phyloP scores from a whole-genome alignment of 2,113 vertebrate species.

The Daboia siamensis region DNA sequence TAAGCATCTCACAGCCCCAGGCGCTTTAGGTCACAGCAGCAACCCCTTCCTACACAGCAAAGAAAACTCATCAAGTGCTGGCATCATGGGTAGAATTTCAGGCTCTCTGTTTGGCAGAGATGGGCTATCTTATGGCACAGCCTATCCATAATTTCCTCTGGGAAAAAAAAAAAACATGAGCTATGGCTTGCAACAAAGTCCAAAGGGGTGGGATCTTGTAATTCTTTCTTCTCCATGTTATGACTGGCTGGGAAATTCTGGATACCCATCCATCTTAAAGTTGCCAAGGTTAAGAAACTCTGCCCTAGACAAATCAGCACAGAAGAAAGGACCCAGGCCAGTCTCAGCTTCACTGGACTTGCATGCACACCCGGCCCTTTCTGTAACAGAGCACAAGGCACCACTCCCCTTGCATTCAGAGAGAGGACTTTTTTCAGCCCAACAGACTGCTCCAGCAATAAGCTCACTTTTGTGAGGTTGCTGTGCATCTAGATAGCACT shows the following conservation, averaged over 20 bases:
- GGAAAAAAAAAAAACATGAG: background rate
- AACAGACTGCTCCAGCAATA: background rate
- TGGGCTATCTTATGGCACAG: background rate
- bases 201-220: background rate
- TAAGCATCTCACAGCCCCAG: background rate
- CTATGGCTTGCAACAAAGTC: background rate
- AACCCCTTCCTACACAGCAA: slow-evolving; percentile 16
- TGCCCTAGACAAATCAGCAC: background rate
- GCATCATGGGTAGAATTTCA: background rate
- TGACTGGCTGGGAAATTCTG: background rate
- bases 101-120: background rate
- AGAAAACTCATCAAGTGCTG: background rate
- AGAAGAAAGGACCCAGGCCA: background rate
- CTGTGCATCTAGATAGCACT: background rate
- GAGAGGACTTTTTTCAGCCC: background rate
- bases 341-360: background rate
- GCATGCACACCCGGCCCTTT: background rate
- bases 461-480: background rate
- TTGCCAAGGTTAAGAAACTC: background rate
- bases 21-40: too few species aligned
- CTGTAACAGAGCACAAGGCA: background rate
- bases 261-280: background rate
- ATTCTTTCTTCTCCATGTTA: background rate
- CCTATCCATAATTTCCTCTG: background rate
- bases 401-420: background rate